A percentile compares a stretch with the other conserved stretches of the same genome.
phyloP scores from a whole-genome alignment of 2,888 invertebrate genomes.

The Ischnus inquisitorius region DNA sequence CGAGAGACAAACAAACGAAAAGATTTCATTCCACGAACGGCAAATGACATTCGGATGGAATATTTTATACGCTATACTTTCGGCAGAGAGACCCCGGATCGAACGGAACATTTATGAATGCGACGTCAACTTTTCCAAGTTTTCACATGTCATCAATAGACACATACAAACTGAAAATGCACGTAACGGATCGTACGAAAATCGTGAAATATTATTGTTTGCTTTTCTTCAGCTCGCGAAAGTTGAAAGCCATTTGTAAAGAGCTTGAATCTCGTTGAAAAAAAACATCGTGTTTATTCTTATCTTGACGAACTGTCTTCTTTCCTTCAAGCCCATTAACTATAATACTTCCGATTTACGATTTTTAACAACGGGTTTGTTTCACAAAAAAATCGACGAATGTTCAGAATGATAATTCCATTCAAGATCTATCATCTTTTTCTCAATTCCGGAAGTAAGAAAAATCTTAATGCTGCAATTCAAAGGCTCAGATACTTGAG shows the following conservation, averaged over 20 bases:
- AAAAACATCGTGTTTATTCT: too few species aligned
- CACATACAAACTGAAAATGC: background rate
- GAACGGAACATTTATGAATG: constrained; percentile 3
- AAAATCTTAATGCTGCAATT: background rate
- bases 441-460: too few species aligned
- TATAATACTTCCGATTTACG: too few species aligned
- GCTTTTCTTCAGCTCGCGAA: too few species aligned
- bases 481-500: background rate
- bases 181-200: background rate
- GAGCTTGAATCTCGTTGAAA: too few species aligned
- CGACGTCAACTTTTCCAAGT: background rate
- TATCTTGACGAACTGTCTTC: too few species aligned
- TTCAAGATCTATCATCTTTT: too few species aligned
- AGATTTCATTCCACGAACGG: constrained; percentile 2
- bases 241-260: too few species aligned
- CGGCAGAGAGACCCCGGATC: background rate
- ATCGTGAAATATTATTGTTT: background rate
- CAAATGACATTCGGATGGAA: constrained; percentile 16
- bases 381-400: too few species aligned
- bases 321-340: too few species aligned
- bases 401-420: too few species aligned
- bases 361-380: too few species aligned
- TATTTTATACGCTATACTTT: constrained; percentile 6
- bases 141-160: background rate
- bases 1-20: constrained; percentile 24